Base-by-base conservation (phyloP, 2,888 invertebrate genomes). In the Nephrotoma guestfalica region DNA sequence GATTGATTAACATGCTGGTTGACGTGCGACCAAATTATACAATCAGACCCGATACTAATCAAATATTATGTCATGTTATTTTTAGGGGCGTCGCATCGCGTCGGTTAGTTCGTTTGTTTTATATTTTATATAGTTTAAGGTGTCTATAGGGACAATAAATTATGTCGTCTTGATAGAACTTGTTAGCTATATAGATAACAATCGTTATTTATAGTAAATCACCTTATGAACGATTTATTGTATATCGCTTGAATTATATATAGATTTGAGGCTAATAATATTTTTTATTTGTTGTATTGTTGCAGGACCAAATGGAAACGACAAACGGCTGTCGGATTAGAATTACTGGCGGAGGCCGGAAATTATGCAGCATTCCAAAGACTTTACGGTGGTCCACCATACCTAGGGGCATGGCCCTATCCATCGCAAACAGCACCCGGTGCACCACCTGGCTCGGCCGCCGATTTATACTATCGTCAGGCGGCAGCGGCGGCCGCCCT, bases 331-430 rank as follows among this genome's bases (percentile, higher is more conserved):
- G 99, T 99, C 2, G 99, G 99, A 0, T 92, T 99, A 89, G 99
- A 99, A 91, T 94, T 99, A 71, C 93, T 99, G 87, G 98, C 98
- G 2, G 99, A 99, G 91, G 98, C 99, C 0, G 98, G 98, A 7
- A 99, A 99, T 93, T 98, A 97, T 92, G 98, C 98, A 0, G 99
- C 99, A n/a, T 97, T 99, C 90, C 99, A 99, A 92, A 94, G 99
- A 88, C 93, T 99, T 88, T 97, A 97, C 92, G 96, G 96, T 9
- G 94, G 94, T 0, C 94, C 94, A 11, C 95, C 95, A 0, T 96
- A 96, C 91, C 88, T 92, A 86, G 93, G 94, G 83, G 94, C 93
- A 87, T 94, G 94, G 93, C 93, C 93, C 18, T 93, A 92, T 88
- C 93, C 93, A 4, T 93, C 93, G 2, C 95, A 94, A 88, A 92